A percentile compares a stretch with the other conserved stretches of the same genome.
phyloP scores from a whole-genome alignment of 2,113 vertebrate species.

The Mustela lutreola region DNA sequence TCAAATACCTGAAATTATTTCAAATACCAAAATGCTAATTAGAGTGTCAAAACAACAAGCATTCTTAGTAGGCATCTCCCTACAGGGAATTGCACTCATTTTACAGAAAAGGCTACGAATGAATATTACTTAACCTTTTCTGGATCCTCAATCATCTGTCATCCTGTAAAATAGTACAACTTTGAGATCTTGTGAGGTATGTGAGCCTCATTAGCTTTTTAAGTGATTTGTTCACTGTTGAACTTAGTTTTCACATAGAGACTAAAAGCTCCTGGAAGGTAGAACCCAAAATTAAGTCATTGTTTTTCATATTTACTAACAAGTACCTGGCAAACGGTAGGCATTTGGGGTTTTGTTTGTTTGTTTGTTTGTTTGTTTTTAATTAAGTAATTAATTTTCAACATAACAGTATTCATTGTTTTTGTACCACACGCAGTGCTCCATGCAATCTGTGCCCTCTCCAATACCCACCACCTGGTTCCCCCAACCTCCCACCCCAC shows the following conservation, averaged over 20 bases:
- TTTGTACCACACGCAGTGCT: too few species aligned
- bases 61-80: not conserved
- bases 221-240: not conserved
- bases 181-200: not conserved
- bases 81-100: not conserved
- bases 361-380: too few species aligned
- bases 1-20: not conserved
- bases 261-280: not conserved
- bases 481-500: too few species aligned
- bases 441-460: too few species aligned
- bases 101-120: not conserved
- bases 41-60: not conserved
- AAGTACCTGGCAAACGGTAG: not conserved
- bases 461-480: too few species aligned
- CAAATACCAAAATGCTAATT: conserved; percentile 20
- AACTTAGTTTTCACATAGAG: not conserved
- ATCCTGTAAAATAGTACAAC: not conserved
- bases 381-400: too few species aligned
- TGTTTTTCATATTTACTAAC: not conserved
- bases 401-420: too few species aligned
- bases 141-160: not conserved
- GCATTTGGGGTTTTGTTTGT: not conserved
- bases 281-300: not conserved
- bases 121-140: not conserved
- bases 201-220: not conserved